phyloP scores from a whole-genome alignment of 2,113 vertebrate genomes.

The Aythya baeri region DNA sequence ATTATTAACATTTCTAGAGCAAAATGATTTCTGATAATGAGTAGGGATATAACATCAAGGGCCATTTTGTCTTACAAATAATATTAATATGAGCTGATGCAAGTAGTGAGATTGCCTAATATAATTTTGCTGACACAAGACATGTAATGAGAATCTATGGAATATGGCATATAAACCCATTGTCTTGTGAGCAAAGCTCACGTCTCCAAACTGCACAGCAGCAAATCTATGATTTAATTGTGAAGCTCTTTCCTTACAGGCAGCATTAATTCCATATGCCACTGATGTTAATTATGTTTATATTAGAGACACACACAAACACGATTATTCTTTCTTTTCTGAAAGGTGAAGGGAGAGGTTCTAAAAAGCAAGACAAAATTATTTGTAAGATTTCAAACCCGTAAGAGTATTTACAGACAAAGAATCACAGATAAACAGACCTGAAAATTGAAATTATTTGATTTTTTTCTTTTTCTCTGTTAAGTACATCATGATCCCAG shows the following conservation, averaged over 20 bases:
- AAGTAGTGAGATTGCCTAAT: conserved; percentile 56
- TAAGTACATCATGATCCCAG: accelerated
- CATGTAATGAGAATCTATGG: conserved; percentile 64
- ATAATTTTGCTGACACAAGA: conserved; percentile 62
- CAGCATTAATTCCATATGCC: conserved; percentile 45
- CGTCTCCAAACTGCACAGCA: conserved; percentile 19
- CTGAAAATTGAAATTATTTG: background rate
- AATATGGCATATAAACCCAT: conserved; percentile 39
- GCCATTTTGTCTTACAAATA: conserved; percentile 18
- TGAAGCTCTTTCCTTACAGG: conserved; percentile 61
- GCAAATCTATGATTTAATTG: conserved; percentile 63
- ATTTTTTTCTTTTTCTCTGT: background rate
- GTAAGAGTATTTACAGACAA: background rate
- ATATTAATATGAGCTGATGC: conserved; percentile 47
- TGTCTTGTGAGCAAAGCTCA: conserved; percentile 61
- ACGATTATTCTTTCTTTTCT: background rate
- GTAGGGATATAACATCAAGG: conserved; percentile 1
- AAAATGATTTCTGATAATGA: conserved; percentile 45
- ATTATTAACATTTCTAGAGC: conserved; percentile 58
- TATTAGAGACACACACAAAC: background rate
- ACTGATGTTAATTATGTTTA: conserved; percentile 15
- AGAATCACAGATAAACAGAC: background rate
- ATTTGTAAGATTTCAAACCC: background rate
- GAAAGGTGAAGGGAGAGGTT: background rate
- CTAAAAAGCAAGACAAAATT: background rate